phyloP scores from a whole-genome alignment of 2,113 vertebrate species.

The Heterochromis multidens region DNA sequence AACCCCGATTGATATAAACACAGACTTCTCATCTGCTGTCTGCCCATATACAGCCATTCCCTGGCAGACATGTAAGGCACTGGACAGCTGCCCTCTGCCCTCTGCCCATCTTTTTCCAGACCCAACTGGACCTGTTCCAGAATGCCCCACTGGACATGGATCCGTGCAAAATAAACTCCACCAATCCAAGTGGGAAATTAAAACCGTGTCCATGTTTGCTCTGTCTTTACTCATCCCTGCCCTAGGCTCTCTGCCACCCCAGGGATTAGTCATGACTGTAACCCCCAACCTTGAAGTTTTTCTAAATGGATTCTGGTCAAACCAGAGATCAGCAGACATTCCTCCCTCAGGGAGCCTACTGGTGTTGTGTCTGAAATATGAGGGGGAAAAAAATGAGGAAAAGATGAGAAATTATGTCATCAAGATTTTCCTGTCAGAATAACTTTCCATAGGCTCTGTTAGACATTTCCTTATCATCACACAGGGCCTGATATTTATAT shows the following conservation, averaged over 20 bases:
- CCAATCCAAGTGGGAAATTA: conserved; percentile 42
- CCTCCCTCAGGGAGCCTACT: background rate
- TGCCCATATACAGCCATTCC: conserved; percentile 26
- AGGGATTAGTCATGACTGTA: conserved; percentile 27
- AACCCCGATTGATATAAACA: background rate
- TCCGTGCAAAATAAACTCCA: conserved; percentile 31
- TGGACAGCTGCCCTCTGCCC: conserved; percentile 26
- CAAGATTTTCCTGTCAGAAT: background rate
- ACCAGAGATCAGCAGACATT: background rate
- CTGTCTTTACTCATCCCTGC: background rate
- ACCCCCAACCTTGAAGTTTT: conserved; percentile 12
- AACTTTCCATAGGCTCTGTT: background rate
- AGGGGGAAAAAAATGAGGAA: background rate
- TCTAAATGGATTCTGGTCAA: conserved; percentile 6
- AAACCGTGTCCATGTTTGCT: conserved; percentile 25
- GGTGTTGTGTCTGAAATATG: background rate
- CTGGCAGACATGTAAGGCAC: conserved; percentile 2
- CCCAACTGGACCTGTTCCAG: conserved; percentile 19
- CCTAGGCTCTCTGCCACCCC: background rate
- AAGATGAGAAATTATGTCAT: background rate
- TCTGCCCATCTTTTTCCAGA: background rate
- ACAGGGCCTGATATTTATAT: conserved; percentile 10
- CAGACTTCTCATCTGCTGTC: conserved; percentile 14
- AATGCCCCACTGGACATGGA: background rate
- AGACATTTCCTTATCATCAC: conserved; percentile 1